These are phyloP conservation scores for Brachyrhaphis roseni DNA, from an alignment of 2,797 vertebrate species.

Conservation along the genomic window DNA sequence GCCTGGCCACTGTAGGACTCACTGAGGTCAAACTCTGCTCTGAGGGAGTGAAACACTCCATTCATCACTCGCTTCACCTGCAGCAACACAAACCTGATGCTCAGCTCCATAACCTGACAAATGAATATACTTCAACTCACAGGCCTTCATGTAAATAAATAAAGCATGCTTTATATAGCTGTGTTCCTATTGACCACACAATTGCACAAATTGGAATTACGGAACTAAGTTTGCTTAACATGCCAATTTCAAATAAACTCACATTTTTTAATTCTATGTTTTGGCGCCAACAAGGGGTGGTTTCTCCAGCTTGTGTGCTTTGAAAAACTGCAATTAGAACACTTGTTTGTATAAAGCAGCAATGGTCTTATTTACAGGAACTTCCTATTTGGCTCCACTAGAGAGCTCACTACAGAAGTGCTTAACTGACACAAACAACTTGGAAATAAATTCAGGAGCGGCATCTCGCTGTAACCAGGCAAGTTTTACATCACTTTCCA, in stretches of 20 bases:
- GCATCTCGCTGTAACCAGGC: background rate
- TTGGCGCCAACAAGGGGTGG: background rate
- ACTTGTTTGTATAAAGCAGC: background rate
- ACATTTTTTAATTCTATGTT: background rate
- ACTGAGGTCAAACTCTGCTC: conserved; percentile 89
- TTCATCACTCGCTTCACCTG: conserved; percentile 99
- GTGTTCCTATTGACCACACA: background rate
- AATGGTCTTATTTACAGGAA: background rate
- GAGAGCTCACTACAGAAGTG: background rate
- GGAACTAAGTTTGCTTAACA: background rate
- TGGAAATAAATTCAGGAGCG: background rate
- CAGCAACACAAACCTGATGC: background rate
- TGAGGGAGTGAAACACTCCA: conserved; percentile 90
- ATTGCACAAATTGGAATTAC: background rate
- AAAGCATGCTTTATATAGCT: background rate
- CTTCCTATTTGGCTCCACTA: background rate
- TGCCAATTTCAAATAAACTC: background rate
- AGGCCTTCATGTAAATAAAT: background rate
- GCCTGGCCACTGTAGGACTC: conserved; percentile 87
- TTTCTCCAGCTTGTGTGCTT: background rate
- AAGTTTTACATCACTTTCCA: background rate
- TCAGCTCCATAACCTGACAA: background rate
- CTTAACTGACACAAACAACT: background rate
- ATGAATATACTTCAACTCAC: background rate
- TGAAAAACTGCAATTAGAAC: background rate